Evolutionary conservation across 2,888 invertebrate species (phyloP).

Genomic region (Zaprionus lineosus): DNA sequence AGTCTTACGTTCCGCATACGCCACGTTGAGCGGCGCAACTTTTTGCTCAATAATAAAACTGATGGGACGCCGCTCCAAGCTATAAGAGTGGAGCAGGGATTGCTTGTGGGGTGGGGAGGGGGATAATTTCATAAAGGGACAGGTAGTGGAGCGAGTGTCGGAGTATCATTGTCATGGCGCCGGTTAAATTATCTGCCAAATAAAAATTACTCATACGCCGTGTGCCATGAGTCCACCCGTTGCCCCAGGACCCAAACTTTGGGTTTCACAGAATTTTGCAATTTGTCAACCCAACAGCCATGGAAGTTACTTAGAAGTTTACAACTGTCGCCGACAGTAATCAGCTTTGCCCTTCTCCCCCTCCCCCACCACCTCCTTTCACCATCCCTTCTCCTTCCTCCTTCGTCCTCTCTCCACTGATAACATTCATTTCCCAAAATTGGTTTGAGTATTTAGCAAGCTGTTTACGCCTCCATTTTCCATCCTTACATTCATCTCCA

Average conservation of each 20-base stretch:
- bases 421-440: too few relatives aligned
- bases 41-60: constrained; percentile 57
- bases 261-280: constrained; percentile 45
- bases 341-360: constrained; percentile 67
- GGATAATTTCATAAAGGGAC: constrained; percentile 3
- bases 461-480: too few relatives aligned
- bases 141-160: background rate
- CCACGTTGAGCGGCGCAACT: constrained; percentile 16
- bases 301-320: constrained; percentile 70
- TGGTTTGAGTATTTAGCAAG: too few relatives aligned
- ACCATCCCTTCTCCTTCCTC: too few relatives aligned
- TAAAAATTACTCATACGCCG: constrained; percentile 77
- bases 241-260: background rate
- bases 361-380: too few relatives aligned
- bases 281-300: constrained; percentile 61
- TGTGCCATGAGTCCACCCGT: constrained; percentile 24
- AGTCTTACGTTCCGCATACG: constrained; percentile 29
- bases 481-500: too few relatives aligned
- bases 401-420: too few relatives aligned
- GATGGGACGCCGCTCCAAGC: too few relatives aligned
- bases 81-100: too few relatives aligned
- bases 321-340: constrained; percentile 69
- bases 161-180: constrained; percentile 63
- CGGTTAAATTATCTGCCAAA: constrained; percentile 74
- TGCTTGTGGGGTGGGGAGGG: too few relatives aligned